Evolutionary conservation across 2,888 invertebrate genomes (phyloP), one percentile per base, ranked within the genome.

Genomic region (Carpatolechia fugitivella): DNA sequence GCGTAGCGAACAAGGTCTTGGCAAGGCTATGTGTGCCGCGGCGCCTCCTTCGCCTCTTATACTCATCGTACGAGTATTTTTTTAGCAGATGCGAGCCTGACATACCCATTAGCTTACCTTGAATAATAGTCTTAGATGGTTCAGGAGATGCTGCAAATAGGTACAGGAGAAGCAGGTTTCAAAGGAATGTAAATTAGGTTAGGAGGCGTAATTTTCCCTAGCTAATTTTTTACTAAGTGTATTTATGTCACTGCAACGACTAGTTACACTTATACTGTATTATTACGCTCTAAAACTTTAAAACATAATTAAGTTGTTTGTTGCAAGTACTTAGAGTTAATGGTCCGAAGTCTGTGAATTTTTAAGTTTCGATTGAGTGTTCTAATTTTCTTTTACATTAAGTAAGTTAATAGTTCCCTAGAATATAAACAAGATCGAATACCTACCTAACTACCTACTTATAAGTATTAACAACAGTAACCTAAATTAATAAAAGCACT

Each of bases 1-100:
- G 89, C 82, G 83, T 72, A 67, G 83, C 72, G 76, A 71, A 76
- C 88, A 89, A 89, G 89, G 88, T 85, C 84, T 88, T 74, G 67
- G 68, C 74, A 72, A 80, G 72, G 77, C 82, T 80, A 72, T 81
- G 72, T 84, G 75, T 84, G 85, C 76, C 69, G 75, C 78, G 79
- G 59, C 74, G 67, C 67, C 65, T 81, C 82, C 83, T 78, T 71
- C 74, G 85, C 85, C 74, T 86, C 85, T 89, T 89, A 89, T 89
- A 89, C 72, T 70, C 78, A 69, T 63, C 73, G 76, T 75, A 72
- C 60, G 58, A 63, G 70, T 72, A 75, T 74, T 65, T 73, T n/a
- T 72, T 73, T 72, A 71, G 64, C 72, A 68, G 68, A 68, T 65
- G 62, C 63, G 61, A 61, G 63, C 61, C 69, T 57, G 66, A 60